Percentiles rank a stretch among this genome's conserved stretches.
These are phyloP conservation scores for Rhea pennata DNA, from an alignment of 2,113 vertebrate genomes.

Conservation along the genomic window DNA sequence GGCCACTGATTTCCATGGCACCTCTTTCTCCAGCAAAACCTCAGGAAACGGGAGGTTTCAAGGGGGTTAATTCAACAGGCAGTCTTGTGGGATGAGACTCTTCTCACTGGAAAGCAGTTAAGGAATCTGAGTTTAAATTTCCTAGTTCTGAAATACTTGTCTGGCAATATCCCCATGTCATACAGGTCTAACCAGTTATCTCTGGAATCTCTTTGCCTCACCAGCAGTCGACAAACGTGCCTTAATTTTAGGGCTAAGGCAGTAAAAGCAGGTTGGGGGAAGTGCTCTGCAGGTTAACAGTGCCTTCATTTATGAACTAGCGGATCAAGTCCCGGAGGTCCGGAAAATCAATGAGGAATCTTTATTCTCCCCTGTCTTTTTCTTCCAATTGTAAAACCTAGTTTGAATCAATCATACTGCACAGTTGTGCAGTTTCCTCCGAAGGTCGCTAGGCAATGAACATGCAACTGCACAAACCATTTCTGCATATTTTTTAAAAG, in stretches of 20 bases:
- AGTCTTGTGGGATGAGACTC: background rate
- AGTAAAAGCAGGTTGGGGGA: background rate
- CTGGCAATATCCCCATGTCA: background rate
- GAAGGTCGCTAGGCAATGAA: constrained; percentile 1
- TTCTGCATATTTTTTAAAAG: background rate
- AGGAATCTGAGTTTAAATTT: background rate
- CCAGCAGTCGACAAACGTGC: rapidly evolving
- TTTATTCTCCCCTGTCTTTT: background rate
- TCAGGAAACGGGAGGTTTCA: background rate
- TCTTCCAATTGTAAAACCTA: background rate
- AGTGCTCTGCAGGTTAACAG: background rate
- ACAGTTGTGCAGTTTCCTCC: background rate
- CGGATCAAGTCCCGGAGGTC: background rate
- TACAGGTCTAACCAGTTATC: rapidly evolving
- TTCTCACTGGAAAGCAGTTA: background rate
- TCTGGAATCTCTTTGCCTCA: background rate
- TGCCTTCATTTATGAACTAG: background rate
- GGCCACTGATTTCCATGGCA: background rate
- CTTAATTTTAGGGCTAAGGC: background rate
- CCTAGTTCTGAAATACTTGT: rapidly evolving
- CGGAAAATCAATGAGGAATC: background rate
- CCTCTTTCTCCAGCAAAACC: background rate
- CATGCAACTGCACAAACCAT: background rate
- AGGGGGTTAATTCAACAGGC: background rate
- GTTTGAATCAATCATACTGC: background rate